These are phyloP conservation scores for Tragelaphus strepsiceros DNA, from an alignment of 2,113 vertebrate genomes.

Conservation along the genomic window DNA sequence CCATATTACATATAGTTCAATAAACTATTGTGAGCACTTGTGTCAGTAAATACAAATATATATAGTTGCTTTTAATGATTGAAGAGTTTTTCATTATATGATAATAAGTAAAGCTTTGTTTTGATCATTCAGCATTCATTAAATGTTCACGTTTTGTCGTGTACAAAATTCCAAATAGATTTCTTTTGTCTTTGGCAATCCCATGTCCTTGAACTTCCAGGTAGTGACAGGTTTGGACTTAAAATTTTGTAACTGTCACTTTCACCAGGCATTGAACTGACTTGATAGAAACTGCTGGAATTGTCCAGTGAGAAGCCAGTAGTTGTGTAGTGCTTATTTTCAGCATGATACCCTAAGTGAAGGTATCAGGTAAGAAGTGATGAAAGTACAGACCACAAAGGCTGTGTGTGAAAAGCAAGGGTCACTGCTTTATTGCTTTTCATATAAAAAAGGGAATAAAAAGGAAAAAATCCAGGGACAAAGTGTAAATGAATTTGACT, in stretches of 20 bases:
- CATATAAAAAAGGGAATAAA: slow-evolving; percentile 32
- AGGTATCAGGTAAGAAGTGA: slow-evolving; percentile 22
- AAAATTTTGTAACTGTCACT: not conserved
- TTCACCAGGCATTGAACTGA: not conserved
- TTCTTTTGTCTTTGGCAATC: not conserved
- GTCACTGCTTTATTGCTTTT: slow-evolving; percentile 70
- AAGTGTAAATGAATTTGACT: slow-evolving; percentile 77
- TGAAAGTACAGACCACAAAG: slow-evolving; percentile 32
- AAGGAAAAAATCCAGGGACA: slow-evolving; percentile 46
- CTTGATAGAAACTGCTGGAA: slow-evolving; percentile 7
- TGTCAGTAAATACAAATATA: not conserved
- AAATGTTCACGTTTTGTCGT: not conserved
- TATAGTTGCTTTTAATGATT: not conserved
- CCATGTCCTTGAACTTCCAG: not conserved
- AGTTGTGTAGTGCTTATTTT: slow-evolving; percentile 33
- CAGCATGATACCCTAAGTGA: not conserved
- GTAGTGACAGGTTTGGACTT: not conserved
- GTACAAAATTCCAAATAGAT: not conserved
- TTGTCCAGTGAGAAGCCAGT: slow-evolving; percentile 18
- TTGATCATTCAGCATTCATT: not conserved
- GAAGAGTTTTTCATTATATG: not conserved
- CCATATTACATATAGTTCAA: not conserved
- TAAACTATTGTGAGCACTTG: not conserved
- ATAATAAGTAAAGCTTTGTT: not conserved
- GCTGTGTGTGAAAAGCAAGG: slow-evolving; percentile 38